Evolutionary conservation across 2,113 vertebrate species (phyloP).

Genomic region (Hyperopisus bebe): DNA sequence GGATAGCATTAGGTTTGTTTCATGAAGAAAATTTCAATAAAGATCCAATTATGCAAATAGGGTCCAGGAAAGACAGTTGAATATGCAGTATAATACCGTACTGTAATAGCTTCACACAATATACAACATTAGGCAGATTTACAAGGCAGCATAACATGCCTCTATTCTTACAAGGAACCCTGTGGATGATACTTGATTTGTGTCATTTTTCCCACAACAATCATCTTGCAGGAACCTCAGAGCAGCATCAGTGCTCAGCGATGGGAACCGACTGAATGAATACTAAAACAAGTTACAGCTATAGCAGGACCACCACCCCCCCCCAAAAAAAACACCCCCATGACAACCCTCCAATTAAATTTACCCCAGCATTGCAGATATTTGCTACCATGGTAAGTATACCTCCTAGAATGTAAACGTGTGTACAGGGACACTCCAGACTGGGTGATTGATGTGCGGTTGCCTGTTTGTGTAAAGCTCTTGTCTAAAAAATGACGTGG

Average conservation of each 20-base stretch:
- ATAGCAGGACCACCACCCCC: too few species aligned
- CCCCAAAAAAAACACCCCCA: neutral
- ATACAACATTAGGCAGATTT: constrained; percentile 78
- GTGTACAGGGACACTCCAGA: constrained; percentile 51
- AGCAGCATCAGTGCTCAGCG: constrained; percentile 44
- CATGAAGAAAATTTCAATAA: constrained; percentile 83
- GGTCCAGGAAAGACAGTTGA: constrained; percentile 76
- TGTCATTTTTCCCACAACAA: constrained; percentile 64
- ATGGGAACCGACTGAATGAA: neutral
- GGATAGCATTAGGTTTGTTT: constrained; percentile 43
- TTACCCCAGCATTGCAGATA: constrained; percentile 40
- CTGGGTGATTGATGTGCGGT: constrained; percentile 60
- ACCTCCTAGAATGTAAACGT: constrained; percentile 51
- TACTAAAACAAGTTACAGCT: neutral
- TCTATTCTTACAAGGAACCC: constrained; percentile 75
- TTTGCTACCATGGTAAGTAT: constrained; percentile 54
- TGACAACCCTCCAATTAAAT: constrained; percentile 22
- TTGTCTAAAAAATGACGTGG: constrained; percentile 57
- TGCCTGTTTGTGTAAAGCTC: constrained; percentile 57
- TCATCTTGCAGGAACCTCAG: constrained; percentile 53
- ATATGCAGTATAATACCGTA: constrained; percentile 75
- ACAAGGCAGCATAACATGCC: constrained; percentile 84
- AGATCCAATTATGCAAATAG: constrained; percentile 95
- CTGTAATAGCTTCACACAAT: constrained; percentile 79
- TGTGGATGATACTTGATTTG: constrained; percentile 90